Evolutionary conservation across 2,113 vertebrate species (phyloP), one percentile per base, ranked within the genome.

Genomic region (Picathartes gymnocephalus): DNA sequence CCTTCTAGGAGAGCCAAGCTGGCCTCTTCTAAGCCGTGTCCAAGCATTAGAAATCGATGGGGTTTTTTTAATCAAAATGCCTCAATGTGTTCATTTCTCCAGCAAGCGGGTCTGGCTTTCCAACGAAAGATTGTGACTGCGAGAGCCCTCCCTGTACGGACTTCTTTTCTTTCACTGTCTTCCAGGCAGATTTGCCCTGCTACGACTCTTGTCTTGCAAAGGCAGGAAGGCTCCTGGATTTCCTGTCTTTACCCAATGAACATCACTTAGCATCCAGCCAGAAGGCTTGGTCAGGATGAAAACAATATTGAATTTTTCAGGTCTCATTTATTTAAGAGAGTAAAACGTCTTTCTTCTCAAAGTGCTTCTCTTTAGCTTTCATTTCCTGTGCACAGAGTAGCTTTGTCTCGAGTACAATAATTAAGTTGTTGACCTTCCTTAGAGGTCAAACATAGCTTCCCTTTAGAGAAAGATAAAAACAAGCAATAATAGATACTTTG

Each of bases 381-480:
- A 96, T 97, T 98, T 98, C 97, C 97, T 97, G 92, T 97, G 96
- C 94, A 96, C 90, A 91, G 69, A 92, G 86, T 92, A 96, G 96
- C 96, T 97, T 98, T 97, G 97, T 98, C 96, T 96, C 78, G 91
- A 97, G 96, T 96, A 97, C 95, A 97, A 97, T 97, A 97, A 98
- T 97, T 97, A 97, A 98, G 97, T 95, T 95, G 92, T 97, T 96
- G 90, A 96, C 95, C 97, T 98, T 97, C 94, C 73, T 37, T 93
- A 96, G 87, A 80, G 98, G 98, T 98, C 98, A 98, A 96, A 96
- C 95, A 91, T 92, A 90, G 93, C 96, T 97, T 96, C 96, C 95
- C 92, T 97, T 96, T 91, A 61, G 93, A 97, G 92, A 93, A 97
- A 97, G 97, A 97, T 96, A 95, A 98, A 98, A 97, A 95, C 94